Percentiles rank a stretch among this genome's conserved stretches.
These are phyloP conservation scores for Pristionchus maxplancki DNA, from an alignment of 2,888 invertebrate species.

Conservation along the genomic window DNA sequence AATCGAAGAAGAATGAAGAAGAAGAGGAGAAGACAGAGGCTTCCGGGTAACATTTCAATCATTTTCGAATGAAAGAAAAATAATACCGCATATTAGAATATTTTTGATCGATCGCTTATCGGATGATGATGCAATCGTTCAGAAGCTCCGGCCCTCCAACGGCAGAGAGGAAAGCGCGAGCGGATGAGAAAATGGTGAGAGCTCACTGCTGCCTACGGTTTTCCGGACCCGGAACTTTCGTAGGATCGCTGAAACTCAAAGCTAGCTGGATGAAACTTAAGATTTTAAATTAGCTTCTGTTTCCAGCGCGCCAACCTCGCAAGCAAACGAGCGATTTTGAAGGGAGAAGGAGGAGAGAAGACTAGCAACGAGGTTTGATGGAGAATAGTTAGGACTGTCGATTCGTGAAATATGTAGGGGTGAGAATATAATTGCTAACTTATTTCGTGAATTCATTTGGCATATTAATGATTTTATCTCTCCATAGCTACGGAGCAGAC, in stretches of 20 bases:
- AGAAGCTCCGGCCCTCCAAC: neutral
- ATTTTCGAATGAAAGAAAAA: too few relatives aligned
- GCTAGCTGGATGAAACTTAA: neutral
- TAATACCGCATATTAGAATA: too few relatives aligned
- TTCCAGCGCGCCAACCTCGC: slow-evolving; percentile 9
- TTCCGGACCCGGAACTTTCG: neutral
- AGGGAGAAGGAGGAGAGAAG: neutral
- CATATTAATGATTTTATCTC: too few relatives aligned
- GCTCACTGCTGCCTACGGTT: neutral
- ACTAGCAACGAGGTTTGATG: neutral
- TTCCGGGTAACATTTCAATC: neutral
- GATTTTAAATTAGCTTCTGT: neutral
- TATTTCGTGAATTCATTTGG: too few relatives aligned
- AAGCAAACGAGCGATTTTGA: neutral
- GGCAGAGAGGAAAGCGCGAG: neutral
- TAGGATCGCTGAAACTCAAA: neutral
- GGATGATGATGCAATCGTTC: too few relatives aligned
- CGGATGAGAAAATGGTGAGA: slow-evolving; percentile 12
- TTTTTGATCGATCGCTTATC: too few relatives aligned
- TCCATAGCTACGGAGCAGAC: too few relatives aligned
- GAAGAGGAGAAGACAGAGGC: neutral
- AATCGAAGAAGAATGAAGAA: neutral
- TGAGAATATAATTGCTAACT: too few relatives aligned
- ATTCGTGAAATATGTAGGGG: too few relatives aligned
- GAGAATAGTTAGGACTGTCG: neutral